phyloP scores from a whole-genome alignment of 2,797 vertebrate genomes.

The Platalea minor region DNA sequence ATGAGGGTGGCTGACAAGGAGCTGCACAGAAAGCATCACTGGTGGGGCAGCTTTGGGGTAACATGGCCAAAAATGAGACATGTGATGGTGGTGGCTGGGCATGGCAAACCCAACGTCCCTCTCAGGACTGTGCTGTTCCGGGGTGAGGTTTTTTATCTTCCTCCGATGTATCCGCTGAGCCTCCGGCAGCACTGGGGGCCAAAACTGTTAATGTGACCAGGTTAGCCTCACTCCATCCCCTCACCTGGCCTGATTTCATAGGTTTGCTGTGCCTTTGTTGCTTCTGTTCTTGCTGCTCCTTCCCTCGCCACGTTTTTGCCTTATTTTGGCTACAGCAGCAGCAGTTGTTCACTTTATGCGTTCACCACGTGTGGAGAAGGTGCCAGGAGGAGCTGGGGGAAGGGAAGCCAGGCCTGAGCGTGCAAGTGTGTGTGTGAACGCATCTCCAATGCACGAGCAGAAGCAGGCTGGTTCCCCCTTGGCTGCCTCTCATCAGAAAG shows the following conservation, averaged over 20 bases:
- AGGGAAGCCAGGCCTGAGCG: background rate
- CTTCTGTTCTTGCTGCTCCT: background rate
- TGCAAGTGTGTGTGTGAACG: background rate
- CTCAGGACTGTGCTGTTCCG: background rate
- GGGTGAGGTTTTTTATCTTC: background rate
- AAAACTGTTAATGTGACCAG: background rate
- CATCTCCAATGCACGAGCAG: background rate
- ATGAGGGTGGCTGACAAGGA: background rate
- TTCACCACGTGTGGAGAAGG: background rate
- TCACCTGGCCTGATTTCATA: background rate
- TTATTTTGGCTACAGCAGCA: slow-evolving; percentile 17
- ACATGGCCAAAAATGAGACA: background rate
- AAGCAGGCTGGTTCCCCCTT: background rate
- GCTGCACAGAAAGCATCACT: background rate
- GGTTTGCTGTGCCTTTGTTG: background rate
- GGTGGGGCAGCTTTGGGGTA: background rate
- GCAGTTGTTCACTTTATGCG: background rate
- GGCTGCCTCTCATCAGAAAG: background rate
- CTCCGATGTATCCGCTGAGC: background rate
- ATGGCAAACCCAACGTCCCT: background rate
- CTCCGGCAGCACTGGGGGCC: background rate
- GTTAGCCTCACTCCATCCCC: background rate
- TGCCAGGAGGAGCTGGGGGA: background rate
- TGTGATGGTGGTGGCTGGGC: background rate
- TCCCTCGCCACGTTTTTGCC: background rate